A percentile compares a stretch with the other conserved stretches of the same genome.
These are phyloP conservation scores for Microctenopoma lineatum DNA, from an alignment of 2,797 vertebrate species.

Conservation along the genomic window DNA sequence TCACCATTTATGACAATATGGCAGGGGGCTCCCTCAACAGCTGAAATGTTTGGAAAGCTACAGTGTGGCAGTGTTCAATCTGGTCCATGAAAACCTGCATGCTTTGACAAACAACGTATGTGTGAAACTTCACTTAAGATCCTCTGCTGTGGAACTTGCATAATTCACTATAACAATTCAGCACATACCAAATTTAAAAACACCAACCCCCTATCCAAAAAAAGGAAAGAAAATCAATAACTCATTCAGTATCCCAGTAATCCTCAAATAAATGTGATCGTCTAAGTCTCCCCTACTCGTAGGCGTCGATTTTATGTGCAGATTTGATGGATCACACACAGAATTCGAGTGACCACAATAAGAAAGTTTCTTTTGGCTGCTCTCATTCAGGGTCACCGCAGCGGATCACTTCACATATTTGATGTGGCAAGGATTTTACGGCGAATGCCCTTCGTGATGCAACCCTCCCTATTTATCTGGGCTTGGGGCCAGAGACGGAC, in stretches of 20 bases:
- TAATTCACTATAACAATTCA: conserved; percentile 9
- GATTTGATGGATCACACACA: conserved; percentile 57
- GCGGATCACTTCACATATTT: background rate
- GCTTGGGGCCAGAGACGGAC: background rate
- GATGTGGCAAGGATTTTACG: conserved; percentile 7
- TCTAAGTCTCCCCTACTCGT: conserved; percentile 39
- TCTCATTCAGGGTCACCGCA: too few relatives aligned
- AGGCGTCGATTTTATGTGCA: conserved; percentile 41
- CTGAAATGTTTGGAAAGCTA: conserved; percentile 47
- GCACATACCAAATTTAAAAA: background rate
- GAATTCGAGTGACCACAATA: conserved; percentile 10
- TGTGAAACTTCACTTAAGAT: conserved; percentile 14
- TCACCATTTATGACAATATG: conserved; percentile 67
- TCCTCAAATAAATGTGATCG: conserved; percentile 69
- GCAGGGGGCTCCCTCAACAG: conserved; percentile 60
- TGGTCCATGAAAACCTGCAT: conserved; percentile 36
- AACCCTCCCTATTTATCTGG: too few relatives aligned
- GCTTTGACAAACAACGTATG: conserved; percentile 33
- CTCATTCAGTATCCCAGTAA: conserved; percentile 64
- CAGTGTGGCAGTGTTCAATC: conserved; percentile 29
- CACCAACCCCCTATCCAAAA: conserved; percentile 1
- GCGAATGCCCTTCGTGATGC: too few relatives aligned
- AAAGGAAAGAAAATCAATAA: conserved; percentile 68
- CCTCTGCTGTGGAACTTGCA: conserved; percentile 8
- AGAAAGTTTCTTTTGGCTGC: too few relatives aligned